Base-by-base conservation (phyloP, 2,797 vertebrate species). In the Myotis myotis region DNA sequence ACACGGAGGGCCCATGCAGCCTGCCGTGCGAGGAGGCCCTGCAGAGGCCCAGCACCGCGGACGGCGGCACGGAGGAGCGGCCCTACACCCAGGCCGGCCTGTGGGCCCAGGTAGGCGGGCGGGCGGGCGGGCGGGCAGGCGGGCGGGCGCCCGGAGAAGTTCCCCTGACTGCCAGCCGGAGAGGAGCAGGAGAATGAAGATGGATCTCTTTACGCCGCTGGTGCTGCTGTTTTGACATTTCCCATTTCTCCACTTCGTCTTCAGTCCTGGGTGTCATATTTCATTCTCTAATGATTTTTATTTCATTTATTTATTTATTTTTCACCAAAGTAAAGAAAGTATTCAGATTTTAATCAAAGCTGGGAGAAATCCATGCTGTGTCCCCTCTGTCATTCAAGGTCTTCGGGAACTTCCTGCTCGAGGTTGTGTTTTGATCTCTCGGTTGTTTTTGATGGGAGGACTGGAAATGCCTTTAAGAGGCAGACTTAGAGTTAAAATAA, bases 1-100 rank as follows among this genome's bases (percentile, higher is more conserved):
- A 99, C 44, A 89, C 87, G 25, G 98, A 98, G 92, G 96, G 97
- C 75, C 93, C 96, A 1, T 98, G 97, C 85, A 95, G 91, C 25
- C 97, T 98, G 93, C 98, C 96, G 47, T 95, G 92, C 0, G 98
- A 99, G 95, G 99, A 99, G 96, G 99, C 98, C 49, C 98, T 99
- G 51, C 98, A 98, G 97, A 98, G 99, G 60, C 99, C 99, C 1
- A 98, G 98, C 81, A 99, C 99, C 0, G 99, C 99, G 0, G 99
- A 99, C 4, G 98, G 99, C 36, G 98, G 99, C 41, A 99, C 98
- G 64, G 99, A 99, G 19, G 99, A 99, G 95, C 98, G 99, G 80
- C 99, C 99, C 91, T 99, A 99, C 96, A 99, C 99, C 3, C 99
- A 99, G 98, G 99, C 99, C 0, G 98, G 99, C 57, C 98, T 98